A percentile compares a stretch with the other conserved stretches of the same genome.
Conservation (phyloP, 2,888 invertebrate species). For the Sminthurinus aureus region DNA sequence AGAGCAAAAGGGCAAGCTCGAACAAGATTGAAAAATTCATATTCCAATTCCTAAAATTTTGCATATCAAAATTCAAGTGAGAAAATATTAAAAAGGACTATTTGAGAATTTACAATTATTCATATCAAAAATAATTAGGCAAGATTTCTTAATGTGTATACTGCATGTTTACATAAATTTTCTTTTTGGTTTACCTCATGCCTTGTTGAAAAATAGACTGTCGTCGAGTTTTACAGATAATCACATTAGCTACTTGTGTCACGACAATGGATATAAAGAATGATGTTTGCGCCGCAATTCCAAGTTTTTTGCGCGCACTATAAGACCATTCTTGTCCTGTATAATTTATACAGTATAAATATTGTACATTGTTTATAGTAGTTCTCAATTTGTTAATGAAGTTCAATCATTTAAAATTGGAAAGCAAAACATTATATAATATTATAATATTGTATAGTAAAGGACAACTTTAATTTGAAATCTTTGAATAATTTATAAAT, state of each 20-base stretch:
- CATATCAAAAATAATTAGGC: too few relatives aligned
- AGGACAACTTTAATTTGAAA: constrained; percentile 1
- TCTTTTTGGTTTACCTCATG: constrained; percentile 61
- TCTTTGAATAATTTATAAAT: neutral
- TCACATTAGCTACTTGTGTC: constrained; percentile 55
- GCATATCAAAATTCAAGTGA: too few relatives aligned
- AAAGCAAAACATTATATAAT: too few relatives aligned
- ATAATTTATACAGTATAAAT: too few relatives aligned
- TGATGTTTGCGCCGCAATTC: constrained; percentile 50
- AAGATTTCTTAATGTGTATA: too few relatives aligned
- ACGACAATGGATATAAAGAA: constrained; percentile 57
- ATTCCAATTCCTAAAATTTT: constrained; percentile 51
- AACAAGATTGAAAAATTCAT: constrained; percentile 57
- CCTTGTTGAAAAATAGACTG: constrained; percentile 55
- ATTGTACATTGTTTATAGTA: too few relatives aligned
- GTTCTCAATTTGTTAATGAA: too few relatives aligned
- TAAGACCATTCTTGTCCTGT: constrained; percentile 38
- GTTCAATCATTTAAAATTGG: too few relatives aligned
- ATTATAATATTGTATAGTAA: too few relatives aligned
- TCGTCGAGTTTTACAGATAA: constrained; percentile 56
- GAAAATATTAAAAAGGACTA: too few relatives aligned
- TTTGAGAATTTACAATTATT: too few relatives aligned
- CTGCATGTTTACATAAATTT: neutral
- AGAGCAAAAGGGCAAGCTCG: constrained; percentile 48
- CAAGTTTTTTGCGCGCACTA: constrained; percentile 46